A percentile compares a stretch with the other conserved stretches of the same genome.
Conservation (phyloP, 2,797 vertebrate genomes). For the Acipenser transmontanus region DNA sequence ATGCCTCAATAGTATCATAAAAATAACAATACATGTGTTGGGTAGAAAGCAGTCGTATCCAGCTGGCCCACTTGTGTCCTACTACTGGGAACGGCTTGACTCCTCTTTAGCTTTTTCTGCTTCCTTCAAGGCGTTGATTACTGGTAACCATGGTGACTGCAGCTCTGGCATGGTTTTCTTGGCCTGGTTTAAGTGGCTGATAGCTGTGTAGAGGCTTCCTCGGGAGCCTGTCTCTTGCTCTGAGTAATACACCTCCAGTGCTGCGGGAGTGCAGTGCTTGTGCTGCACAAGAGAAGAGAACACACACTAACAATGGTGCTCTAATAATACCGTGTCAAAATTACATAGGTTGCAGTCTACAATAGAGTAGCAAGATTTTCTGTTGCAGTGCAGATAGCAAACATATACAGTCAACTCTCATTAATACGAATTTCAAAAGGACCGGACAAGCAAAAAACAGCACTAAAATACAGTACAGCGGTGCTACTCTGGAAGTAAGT, state of each 20-base stretch:
- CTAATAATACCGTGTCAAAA: too few relatives aligned
- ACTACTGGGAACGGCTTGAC: slow-evolving; percentile 27
- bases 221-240: slow-evolving; percentile 60
- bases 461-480: too few relatives aligned
- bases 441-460: too few relatives aligned
- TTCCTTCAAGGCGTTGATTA: slow-evolving; percentile 58
- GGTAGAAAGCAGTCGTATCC: slow-evolving; percentile 5
- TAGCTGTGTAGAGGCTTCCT: slow-evolving; percentile 64
- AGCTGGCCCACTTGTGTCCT: slow-evolving; percentile 2
- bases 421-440: too few relatives aligned
- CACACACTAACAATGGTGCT: not conserved
- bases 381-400: too few relatives aligned
- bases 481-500: too few relatives aligned
- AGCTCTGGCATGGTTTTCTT: slow-evolving; percentile 61
- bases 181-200: slow-evolving; percentile 68
- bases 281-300: slow-evolving; percentile 45
- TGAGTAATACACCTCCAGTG: slow-evolving; percentile 78
- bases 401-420: too few relatives aligned
- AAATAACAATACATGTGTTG: slow-evolving; percentile 1
- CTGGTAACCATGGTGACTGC: slow-evolving; percentile 62
- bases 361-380: too few relatives aligned
- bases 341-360: too few relatives aligned
- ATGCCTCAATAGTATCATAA: slow-evolving; percentile 14
- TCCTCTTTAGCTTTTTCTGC: slow-evolving; percentile 48
- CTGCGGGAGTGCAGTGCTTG: slow-evolving; percentile 68